Percentiles rank a stretch among this genome's conserved stretches.
These are phyloP conservation scores for Stictonetta naevosa DNA, from an alignment of 2,113 vertebrate genomes.

Conservation along the genomic window DNA sequence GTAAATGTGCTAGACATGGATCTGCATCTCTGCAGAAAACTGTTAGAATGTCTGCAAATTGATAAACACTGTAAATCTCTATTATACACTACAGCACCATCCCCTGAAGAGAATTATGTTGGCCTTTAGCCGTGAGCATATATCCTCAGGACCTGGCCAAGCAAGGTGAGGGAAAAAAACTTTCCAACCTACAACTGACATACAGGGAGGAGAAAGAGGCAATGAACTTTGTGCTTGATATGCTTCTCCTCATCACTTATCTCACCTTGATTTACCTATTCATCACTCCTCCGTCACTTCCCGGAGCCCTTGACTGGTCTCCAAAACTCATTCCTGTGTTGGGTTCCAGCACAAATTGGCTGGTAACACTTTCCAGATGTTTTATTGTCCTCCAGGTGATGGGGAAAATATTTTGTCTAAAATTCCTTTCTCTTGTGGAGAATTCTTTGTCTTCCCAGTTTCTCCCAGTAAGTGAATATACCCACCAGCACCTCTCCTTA, in stretches of 20 bases:
- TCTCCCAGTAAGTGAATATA: neutral
- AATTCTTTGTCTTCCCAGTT: neutral
- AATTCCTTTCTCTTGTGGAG: neutral
- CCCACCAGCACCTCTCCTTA: neutral
- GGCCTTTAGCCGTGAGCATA: neutral
- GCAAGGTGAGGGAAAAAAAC: neutral
- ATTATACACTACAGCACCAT: neutral
- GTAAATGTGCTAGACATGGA: neutral
- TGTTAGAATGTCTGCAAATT: neutral
- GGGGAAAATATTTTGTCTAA: neutral
- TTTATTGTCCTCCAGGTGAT: constrained; percentile 9
- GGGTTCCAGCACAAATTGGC: neutral
- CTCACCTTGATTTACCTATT: constrained; percentile 10
- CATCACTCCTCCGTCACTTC: constrained; percentile 1
- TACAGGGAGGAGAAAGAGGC: neutral
- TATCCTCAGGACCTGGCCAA: neutral
- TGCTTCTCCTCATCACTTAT: neutral
- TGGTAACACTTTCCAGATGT: constrained; percentile 31
- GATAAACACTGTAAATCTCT: neutral
- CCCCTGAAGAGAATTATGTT: neutral
- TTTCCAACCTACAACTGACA: neutral
- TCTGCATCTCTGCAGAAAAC: neutral
- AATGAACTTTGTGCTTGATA: neutral
- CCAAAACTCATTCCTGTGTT: neutral
- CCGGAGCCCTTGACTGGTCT: neutral